phyloP scores from a whole-genome alignment of 2,113 vertebrate species.

The Eublepharis macularius region DNA sequence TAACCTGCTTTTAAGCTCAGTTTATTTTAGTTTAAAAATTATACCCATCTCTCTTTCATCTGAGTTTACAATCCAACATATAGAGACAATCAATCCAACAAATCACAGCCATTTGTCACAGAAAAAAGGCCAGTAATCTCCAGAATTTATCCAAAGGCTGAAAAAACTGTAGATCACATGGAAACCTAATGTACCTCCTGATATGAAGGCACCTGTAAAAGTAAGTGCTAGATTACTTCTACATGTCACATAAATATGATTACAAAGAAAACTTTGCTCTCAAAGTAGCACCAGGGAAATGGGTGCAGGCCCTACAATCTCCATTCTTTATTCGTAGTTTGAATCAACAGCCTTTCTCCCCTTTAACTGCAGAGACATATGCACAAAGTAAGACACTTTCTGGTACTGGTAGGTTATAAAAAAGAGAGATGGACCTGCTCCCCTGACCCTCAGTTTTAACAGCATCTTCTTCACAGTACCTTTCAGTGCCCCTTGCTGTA shows the following conservation, averaged over 20 bases:
- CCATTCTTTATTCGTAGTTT: neutral
- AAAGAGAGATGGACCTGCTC: fast-evolving
- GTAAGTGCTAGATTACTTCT: neutral
- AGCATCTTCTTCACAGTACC: neutral
- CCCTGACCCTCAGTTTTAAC: fast-evolving
- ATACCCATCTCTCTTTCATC: no score
- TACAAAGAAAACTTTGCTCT: neutral
- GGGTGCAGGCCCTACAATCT: neutral
- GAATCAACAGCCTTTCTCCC: neutral
- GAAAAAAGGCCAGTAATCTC: neutral
- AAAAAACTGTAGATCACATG: no score
- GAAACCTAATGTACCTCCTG: no score
- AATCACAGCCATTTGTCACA: no score
- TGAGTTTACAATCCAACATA: no score
- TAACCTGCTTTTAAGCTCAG: neutral
- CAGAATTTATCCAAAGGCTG: no score
- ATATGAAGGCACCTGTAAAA: no score
- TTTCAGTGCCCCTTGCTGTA: neutral
- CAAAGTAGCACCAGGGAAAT: neutral
- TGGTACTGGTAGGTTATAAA: neutral
- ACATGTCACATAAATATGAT: fast-evolving
- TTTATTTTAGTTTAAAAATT: no score
- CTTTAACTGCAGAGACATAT: neutral
- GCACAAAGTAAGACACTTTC: neutral
- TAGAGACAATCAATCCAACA: no score